phyloP scores from a whole-genome alignment of 2,113 vertebrate genomes.

The Polypterus senegalus region DNA sequence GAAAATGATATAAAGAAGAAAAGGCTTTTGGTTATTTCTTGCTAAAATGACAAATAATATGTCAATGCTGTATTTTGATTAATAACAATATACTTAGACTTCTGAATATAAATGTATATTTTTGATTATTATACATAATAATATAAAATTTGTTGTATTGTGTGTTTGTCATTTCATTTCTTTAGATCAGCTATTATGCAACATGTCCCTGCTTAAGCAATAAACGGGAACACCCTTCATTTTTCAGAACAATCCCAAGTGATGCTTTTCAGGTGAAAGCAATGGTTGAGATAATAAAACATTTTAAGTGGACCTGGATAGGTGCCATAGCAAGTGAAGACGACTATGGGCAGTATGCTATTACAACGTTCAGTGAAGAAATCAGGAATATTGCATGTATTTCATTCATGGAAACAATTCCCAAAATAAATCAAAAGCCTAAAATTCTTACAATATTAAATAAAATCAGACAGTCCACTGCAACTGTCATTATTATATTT shows the following conservation, averaged over 20 bases:
- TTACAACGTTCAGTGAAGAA: conserved; percentile 25
- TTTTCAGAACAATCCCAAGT: conserved; percentile 25
- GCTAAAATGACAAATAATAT: too few species aligned
- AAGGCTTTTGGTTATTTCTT: too few species aligned
- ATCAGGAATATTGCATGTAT: conserved; percentile 31
- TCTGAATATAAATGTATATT: too few species aligned
- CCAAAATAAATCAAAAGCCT: conserved; percentile 19
- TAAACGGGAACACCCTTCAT: conserved; percentile 22
- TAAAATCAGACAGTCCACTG: conserved; percentile 22
- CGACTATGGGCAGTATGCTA: conserved; percentile 38
- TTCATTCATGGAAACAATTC: conserved; percentile 36
- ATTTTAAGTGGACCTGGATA: conserved; percentile 37
- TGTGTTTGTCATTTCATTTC: neutral
- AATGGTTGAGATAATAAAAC: conserved; percentile 28
- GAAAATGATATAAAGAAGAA: too few species aligned
- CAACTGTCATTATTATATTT: conserved; percentile 5
- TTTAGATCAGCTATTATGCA: conserved; percentile 12
- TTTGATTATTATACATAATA: too few species aligned
- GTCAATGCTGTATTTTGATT: too few species aligned
- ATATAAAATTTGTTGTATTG: neutral
- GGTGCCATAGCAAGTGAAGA: conserved; percentile 35
- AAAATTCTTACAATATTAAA: conserved; percentile 32
- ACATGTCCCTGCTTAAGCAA: conserved; percentile 17
- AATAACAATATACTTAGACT: too few species aligned
- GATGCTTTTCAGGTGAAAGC: conserved; percentile 28